These are phyloP conservation scores for Myoxocephalus aenaeus DNA, from an alignment of 2,797 vertebrate genomes.

Conservation along the genomic window DNA sequence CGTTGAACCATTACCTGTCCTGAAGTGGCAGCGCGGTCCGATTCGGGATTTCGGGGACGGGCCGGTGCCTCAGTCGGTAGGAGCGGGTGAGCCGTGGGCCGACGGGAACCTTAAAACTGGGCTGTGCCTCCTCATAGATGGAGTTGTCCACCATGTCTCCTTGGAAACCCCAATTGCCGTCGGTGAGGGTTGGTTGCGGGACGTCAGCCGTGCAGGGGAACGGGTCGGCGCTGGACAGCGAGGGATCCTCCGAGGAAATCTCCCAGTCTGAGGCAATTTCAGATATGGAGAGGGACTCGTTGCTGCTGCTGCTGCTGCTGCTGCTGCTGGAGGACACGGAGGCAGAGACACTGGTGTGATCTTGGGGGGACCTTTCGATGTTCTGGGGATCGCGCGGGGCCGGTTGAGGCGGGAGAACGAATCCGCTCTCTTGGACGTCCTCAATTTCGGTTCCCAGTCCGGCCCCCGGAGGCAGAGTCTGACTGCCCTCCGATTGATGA, in stretches of 20 bases:
- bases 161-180: constrained; percentile 71
- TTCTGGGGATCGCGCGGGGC: constrained; percentile 47
- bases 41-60: constrained; percentile 90
- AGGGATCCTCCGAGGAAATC: constrained; percentile 51
- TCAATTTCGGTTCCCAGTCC: constrained; percentile 25
- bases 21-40: constrained; percentile 56
- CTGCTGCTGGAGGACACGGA: constrained; percentile 10
- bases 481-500: constrained; percentile 35
- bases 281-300: constrained; percentile 64
- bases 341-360: background rate
- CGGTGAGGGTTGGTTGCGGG: background rate
- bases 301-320: constrained; percentile 62
- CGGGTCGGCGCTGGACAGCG: constrained; percentile 42
- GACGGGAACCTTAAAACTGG: constrained; percentile 12
- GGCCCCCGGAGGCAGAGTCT: constrained; percentile 63
- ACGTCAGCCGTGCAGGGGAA: constrained; percentile 24
- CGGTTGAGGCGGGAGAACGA: constrained; percentile 23
- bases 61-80: constrained; percentile 91
- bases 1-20: constrained; percentile 82
- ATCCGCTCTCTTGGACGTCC: background rate
- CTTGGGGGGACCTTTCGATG: background rate
- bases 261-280: constrained; percentile 71
- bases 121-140: constrained; percentile 82
- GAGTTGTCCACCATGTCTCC: constrained; percentile 92
- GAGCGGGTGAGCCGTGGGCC: constrained; percentile 80